Percentiles rank a stretch among this genome's conserved stretches.
phyloP scores from a whole-genome alignment of 2,113 vertebrate genomes.

The Labeo catla region DNA sequence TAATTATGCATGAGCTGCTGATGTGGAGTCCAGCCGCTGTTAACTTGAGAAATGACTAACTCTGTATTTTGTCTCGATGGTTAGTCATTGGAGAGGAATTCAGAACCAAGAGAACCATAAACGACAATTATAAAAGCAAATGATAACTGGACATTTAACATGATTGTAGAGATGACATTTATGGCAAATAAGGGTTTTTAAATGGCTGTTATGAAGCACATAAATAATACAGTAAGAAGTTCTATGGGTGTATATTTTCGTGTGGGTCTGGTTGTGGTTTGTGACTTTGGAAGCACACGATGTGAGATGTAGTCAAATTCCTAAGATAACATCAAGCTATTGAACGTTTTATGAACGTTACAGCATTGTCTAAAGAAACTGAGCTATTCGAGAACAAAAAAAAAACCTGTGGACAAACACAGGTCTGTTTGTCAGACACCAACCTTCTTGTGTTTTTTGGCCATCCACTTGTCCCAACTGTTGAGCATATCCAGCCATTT shows the following conservation, averaged over 20 bases:
- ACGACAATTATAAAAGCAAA: not conserved
- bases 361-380: not conserved
- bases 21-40: not conserved
- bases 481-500: constrained; percentile 99
- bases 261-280: not conserved
- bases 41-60: not conserved
- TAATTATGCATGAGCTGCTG: not conserved
- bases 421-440: constrained; percentile 22
- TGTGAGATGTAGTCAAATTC: constrained; percentile 14
- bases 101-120: not conserved
- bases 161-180: not conserved
- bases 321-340: not conserved
- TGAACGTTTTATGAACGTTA: not conserved
- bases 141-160: not conserved
- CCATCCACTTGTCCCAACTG: constrained; percentile 99
- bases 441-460: constrained; percentile 97
- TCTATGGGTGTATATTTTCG: not conserved
- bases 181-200: not conserved
- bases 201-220: not conserved
- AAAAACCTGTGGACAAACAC: constrained; percentile 5
- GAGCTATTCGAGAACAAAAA: not conserved
- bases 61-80: not conserved
- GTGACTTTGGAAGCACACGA: not conserved
- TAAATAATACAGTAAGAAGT: not conserved
- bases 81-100: not conserved